A percentile compares a stretch with the other conserved stretches of the same genome.
These are phyloP conservation scores for Amblyjoppa fuscipennis DNA, from an alignment of 2,888 invertebrate genomes.

Conservation along the genomic window DNA sequence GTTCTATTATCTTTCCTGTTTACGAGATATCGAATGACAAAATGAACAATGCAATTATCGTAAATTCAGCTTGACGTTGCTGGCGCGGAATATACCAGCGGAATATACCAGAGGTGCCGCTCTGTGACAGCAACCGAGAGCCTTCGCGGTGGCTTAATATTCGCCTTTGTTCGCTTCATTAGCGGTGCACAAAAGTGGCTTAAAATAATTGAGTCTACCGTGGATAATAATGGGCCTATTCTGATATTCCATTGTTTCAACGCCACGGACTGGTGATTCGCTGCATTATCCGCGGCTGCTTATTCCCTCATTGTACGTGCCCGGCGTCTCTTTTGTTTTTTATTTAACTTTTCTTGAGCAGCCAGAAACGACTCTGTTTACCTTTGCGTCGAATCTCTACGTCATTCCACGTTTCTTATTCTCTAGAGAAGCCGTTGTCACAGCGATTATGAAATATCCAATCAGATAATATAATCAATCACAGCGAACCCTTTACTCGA, in stretches of 20 bases:
- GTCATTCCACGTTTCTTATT: not conserved
- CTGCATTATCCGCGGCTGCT: constrained; percentile 75
- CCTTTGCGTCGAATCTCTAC: constrained; percentile 15
- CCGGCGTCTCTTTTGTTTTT: constrained; percentile 72
- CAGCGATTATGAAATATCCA: not conserved
- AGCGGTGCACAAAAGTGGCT: constrained; percentile 83
- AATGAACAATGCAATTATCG: constrained; percentile 14
- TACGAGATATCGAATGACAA: constrained; percentile 18
- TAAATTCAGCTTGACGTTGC: constrained; percentile 8
- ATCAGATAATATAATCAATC: no score
- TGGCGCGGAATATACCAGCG: constrained; percentile 59
- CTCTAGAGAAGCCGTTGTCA: not conserved
- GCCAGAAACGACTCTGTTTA: constrained; percentile 13
- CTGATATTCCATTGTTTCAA: constrained; percentile 81
- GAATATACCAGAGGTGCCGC: constrained; percentile 38
- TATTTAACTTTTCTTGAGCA: constrained; percentile 73
- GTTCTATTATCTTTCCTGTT: not conserved
- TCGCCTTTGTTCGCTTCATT: constrained; percentile 82
- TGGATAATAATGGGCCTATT: constrained; percentile 80
- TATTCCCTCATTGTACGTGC: constrained; percentile 76
- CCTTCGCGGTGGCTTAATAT: constrained; percentile 77
- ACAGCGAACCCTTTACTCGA: no score
- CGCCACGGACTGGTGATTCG: constrained; percentile 76
- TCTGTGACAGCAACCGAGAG: constrained; percentile 54
- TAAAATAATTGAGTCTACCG: constrained; percentile 83